Evolutionary conservation across 2,888 invertebrate genomes (phyloP).

Genomic region (Hydraecia micacea): DNA sequence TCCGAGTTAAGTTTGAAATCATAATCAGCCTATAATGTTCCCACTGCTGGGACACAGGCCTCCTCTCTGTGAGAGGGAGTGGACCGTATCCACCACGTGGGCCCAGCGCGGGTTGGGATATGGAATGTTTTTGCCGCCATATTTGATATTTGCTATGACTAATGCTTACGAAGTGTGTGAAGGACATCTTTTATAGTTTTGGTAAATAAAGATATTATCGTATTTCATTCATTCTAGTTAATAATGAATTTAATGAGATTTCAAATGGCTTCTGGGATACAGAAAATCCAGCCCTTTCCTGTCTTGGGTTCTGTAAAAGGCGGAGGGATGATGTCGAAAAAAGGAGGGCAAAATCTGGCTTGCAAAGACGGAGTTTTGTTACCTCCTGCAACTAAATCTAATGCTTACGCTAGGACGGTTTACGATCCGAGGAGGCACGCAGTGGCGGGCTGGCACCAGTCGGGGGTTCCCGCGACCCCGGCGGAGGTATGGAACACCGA

Average conservation of each 20-base stretch:
- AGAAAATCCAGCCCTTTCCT: neutral
- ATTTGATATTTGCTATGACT: slow-evolving; percentile 33
- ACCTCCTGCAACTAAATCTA: neutral
- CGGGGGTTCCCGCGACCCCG: too few species aligned
- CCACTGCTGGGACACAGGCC: too few species aligned
- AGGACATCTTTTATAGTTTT: slow-evolving; percentile 28
- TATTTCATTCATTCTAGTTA: neutral
- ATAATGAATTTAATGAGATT: neutral
- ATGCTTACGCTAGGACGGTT: too few species aligned
- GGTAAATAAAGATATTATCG: slow-evolving; percentile 18
- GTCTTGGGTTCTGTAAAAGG: neutral
- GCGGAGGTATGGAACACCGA: too few species aligned
- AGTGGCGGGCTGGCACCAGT: too few species aligned
- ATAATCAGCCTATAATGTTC: too few species aligned
- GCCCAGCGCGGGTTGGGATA: neutral
- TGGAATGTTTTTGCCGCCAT: slow-evolving; percentile 23
- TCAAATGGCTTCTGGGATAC: neutral
- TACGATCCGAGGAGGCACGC: too few species aligned
- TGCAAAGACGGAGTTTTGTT: neutral
- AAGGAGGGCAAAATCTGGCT: neutral
- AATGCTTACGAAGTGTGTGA: slow-evolving; percentile 26
- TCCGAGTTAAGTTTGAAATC: too few species aligned
- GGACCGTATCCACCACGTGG: too few species aligned
- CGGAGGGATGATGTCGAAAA: neutral
- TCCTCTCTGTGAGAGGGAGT: too few species aligned